A percentile compares a stretch with the other conserved stretches of the same genome.
Evolutionary conservation across 2,888 invertebrate genomes (phyloP).

Genomic region (Pandemis corylana): DNA sequence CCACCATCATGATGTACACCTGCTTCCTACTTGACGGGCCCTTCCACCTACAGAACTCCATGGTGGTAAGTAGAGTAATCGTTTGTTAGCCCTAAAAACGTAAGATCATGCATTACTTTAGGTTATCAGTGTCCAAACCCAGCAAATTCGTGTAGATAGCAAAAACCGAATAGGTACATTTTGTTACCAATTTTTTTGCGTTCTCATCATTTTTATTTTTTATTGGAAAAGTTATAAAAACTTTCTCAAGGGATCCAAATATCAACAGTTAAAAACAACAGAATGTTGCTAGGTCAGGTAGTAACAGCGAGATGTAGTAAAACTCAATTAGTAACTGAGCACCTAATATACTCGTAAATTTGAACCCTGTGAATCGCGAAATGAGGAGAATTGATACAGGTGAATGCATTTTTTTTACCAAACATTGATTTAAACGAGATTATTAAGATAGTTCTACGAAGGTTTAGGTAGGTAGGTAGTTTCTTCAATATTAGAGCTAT

Average conservation of each 20-base stretch:
- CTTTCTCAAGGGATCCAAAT: neutral
- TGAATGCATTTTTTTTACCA: neutral
- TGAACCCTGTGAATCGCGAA: neutral
- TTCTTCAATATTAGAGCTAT: slow-evolving; percentile 47
- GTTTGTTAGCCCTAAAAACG: neutral
- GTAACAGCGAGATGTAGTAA: neutral
- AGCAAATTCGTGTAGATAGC: too few relatives aligned
- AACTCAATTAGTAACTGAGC: neutral
- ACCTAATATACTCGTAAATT: neutral
- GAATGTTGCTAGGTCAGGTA: neutral
- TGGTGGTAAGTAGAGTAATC: slow-evolving; percentile 86
- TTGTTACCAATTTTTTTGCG: neutral
- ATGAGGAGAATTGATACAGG: neutral
- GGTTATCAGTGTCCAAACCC: neutral
- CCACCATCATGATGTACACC: slow-evolving; percentile 92
- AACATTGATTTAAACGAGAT: neutral
- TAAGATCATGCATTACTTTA: neutral
- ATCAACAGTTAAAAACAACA: neutral
- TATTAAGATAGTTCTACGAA: slow-evolving; percentile 9
- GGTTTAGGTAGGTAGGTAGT: too few relatives aligned
- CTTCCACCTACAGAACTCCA: slow-evolving; percentile 90
- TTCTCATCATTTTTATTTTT: neutral
- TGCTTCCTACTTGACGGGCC: slow-evolving; percentile 92
- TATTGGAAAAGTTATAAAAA: neutral
- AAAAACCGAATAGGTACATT: neutral